A percentile compares a stretch with the other conserved stretches of the same genome.
Conservation (phyloP, 2,113 vertebrate species). For the Trematocara marginatum region DNA sequence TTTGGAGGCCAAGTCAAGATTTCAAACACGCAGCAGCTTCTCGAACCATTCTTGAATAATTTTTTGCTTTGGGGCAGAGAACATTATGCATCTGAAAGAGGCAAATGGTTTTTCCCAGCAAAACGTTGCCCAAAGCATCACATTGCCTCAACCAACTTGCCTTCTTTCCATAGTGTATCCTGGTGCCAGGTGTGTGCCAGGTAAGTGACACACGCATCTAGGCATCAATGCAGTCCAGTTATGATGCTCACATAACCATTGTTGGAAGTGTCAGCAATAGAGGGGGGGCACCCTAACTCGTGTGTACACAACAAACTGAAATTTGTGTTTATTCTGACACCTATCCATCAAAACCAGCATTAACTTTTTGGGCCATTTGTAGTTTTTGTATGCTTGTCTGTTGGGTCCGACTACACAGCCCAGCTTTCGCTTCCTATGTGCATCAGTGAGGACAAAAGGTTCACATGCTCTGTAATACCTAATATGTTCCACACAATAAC, state of each 20-base stretch:
- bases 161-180: neutral
- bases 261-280: neutral
- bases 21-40: neutral
- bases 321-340: neutral
- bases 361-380: neutral
- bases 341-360: neutral
- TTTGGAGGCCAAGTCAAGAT: neutral
- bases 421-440: neutral
- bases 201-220: neutral
- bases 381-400: neutral
- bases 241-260: neutral
- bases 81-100: neutral
- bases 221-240: neutral
- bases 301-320: neutral
- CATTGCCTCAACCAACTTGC: neutral
- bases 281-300: neutral
- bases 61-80: rapidly evolving
- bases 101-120: neutral
- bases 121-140: neutral
- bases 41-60: neutral
- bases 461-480: neutral
- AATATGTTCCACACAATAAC: neutral
- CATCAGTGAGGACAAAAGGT: neutral
- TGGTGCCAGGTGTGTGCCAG: neutral
- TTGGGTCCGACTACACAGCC: neutral